These are phyloP conservation scores for Cheumatopsyche charites DNA, from an alignment of 1,140 invertebrate species.

Conservation along the genomic window DNA sequence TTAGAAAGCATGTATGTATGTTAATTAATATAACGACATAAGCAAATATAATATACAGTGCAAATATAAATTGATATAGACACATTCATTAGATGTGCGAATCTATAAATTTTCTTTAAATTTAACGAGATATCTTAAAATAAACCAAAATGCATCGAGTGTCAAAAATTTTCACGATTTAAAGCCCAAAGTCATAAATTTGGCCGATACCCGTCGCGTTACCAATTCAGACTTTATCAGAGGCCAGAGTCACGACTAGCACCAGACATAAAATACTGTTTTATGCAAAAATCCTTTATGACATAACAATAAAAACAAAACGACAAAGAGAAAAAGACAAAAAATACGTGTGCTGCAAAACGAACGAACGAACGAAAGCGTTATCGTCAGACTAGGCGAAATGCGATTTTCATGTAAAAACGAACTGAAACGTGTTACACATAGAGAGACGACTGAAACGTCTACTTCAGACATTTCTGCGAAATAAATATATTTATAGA, in stretches of 20 bases:
- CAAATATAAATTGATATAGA: too few relatives aligned
- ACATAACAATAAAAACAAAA: not conserved
- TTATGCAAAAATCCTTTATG: slow-evolving; percentile 15
- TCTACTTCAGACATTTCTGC: too few relatives aligned
- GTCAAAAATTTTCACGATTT: not conserved
- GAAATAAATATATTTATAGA: too few relatives aligned
- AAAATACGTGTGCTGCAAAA: not conserved
- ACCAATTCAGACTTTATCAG: slow-evolving; percentile 7
- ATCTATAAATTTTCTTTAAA: too few relatives aligned
- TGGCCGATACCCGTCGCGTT: not conserved
- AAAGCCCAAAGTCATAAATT: slow-evolving; percentile 4
- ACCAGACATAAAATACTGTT: not conserved
- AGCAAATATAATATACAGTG: too few relatives aligned
- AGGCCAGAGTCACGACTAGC: not conserved
- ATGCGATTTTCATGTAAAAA: slow-evolving; percentile 22
- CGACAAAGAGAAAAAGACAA: not conserved
- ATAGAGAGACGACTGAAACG: too few relatives aligned
- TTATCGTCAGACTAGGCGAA: slow-evolving; percentile 2
- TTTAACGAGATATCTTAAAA: too few relatives aligned
- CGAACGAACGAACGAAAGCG: not conserved
- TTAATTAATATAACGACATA: too few relatives aligned
- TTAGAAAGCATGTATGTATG: too few relatives aligned
- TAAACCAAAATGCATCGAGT: too few relatives aligned
- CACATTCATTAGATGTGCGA: too few relatives aligned
- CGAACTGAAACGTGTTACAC: not conserved